Evolutionary conservation across 2,797 vertebrate species (phyloP), one percentile per base, ranked within the genome.

Genomic region (Apogon talboti): DNA sequence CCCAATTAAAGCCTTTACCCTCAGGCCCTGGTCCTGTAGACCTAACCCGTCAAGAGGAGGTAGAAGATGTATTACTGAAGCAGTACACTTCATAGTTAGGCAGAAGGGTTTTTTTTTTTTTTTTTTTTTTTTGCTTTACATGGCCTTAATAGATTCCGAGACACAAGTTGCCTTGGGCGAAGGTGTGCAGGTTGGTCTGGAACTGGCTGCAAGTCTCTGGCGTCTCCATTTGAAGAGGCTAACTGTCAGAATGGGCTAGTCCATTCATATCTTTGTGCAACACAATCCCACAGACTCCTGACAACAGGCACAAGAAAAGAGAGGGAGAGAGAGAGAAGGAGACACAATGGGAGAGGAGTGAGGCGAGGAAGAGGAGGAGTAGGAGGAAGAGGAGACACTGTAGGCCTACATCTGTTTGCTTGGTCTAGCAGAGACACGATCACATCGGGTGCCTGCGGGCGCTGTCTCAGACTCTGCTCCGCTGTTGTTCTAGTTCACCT

Each of bases 381-480:
- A 81, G 73, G 51, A 57, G 19, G 51, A 69, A 54, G 40, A 48
- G 67, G 66, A 55, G 33, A 35, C 9, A 35, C 33, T 35, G 33
- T 21, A 33, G 62, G 21, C 58, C 68, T 70, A 56, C 76, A 74
- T 85, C 64, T 86, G 81, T 88, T 86, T 80, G 79, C 78, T 73
- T 61, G 82, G 83, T 90, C 81, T 83, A 74, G 82, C 78, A 41
- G 81, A 85, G 86, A 84, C 72, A 75, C 54, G 78, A 90, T 87
- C 81, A 73, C 76, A 71, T 81, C 37, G 48, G 73, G 82, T 70
- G 89, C 86, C 90, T 78, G 66, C 68, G 50, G 90, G 85, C 82
- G 71, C 53, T 14, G 69, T 84, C 84, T 89, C 60, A 43, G 11
- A 74, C 78, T 81, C 63, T 28, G 49, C 77, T 84, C 61, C 66